phyloP scores from a whole-genome alignment of 2,888 invertebrate genomes.

The Bembecia ichneumoniformis region DNA sequence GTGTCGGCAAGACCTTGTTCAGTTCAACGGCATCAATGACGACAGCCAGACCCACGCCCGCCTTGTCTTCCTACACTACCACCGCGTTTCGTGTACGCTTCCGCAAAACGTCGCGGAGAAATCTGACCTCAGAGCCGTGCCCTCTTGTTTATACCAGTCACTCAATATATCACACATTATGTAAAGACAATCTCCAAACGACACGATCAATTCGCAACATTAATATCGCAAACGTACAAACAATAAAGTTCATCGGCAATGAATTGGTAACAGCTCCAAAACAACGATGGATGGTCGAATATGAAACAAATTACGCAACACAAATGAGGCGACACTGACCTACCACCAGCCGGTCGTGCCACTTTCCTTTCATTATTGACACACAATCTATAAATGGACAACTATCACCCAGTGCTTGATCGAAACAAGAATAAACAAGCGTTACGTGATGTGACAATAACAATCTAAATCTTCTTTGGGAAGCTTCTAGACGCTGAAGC shows the following conservation, averaged over 20 bases:
- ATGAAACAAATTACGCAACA: slow-evolving; percentile 60
- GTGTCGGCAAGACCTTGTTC: slow-evolving; percentile 40
- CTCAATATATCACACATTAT: too few species aligned
- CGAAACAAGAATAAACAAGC: slow-evolving; percentile 11
- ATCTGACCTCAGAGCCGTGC: slow-evolving; percentile 44
- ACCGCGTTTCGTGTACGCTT: slow-evolving; percentile 33
- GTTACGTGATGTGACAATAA: not conserved
- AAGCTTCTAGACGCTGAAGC: too few species aligned
- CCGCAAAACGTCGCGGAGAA: slow-evolving; percentile 40
- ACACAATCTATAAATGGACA: slow-evolving; percentile 54
- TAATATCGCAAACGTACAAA: slow-evolving; percentile 9
- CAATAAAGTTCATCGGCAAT: slow-evolving; percentile 12
- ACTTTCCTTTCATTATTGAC: slow-evolving; percentile 71
- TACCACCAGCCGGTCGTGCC: slow-evolving; percentile 50
- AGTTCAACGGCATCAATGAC: slow-evolving; percentile 42
- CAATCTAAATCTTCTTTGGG: too few species aligned
- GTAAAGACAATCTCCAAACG: too few species aligned
- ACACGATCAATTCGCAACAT: not conserved
- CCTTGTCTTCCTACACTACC: slow-evolving; percentile 17
- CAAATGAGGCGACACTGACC: slow-evolving; percentile 61
- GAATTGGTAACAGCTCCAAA: slow-evolving; percentile 19
- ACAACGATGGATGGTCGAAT: slow-evolving; percentile 42
- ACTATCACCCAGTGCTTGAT: slow-evolving; percentile 30
- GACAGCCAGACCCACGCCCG: slow-evolving; percentile 22
- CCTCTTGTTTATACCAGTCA: slow-evolving; percentile 4